Conservation (phyloP, 2,113 vertebrate species). For the Amphiprion ocellaris region DNA sequence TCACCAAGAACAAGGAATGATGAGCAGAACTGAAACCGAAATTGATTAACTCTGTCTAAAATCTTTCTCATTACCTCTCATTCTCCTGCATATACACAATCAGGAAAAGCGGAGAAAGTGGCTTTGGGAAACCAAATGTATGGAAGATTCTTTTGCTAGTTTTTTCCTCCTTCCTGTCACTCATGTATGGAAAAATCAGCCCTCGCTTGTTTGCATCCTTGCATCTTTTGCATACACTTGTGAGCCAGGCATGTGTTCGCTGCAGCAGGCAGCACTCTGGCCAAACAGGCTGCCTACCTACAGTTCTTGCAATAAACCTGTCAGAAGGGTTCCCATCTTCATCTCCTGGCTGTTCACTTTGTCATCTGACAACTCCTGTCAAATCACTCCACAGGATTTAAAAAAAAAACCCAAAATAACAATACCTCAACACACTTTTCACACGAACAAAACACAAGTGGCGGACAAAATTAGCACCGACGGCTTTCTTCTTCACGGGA, state of each 20-base stretch:
- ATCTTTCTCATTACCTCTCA: not conserved
- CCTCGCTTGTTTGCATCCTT: not conserved
- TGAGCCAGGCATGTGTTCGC: not conserved
- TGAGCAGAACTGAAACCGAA: not conserved
- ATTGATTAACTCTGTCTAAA: not conserved
- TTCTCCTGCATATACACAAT: no score
- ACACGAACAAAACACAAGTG: conserved; percentile 9
- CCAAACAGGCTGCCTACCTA: conserved; percentile 46
- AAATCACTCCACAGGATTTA: conserved; percentile 46
- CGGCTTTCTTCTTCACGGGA: conserved; percentile 1
- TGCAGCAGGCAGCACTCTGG: conserved; percentile 37
- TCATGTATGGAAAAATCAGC: not conserved
- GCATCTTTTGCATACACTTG: conserved; percentile 21
- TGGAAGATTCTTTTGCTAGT: not conserved
- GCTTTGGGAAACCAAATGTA: no score
- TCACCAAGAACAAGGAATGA: conserved; percentile 5
- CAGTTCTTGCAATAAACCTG: conserved; percentile 63
- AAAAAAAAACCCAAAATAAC: not conserved
- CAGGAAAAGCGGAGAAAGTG: no score
- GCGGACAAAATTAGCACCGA: conserved; percentile 10
- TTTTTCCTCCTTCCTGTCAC: not conserved
- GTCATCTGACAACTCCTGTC: conserved; percentile 73
- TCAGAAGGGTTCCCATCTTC: conserved; percentile 67
- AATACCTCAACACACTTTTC: conserved; percentile 14
- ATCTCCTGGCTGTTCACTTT: conserved; percentile 65